These are phyloP conservation scores for Allolobophora icterica DNA, from an alignment of 2,888 invertebrate genomes.

Conservation along the genomic window DNA sequence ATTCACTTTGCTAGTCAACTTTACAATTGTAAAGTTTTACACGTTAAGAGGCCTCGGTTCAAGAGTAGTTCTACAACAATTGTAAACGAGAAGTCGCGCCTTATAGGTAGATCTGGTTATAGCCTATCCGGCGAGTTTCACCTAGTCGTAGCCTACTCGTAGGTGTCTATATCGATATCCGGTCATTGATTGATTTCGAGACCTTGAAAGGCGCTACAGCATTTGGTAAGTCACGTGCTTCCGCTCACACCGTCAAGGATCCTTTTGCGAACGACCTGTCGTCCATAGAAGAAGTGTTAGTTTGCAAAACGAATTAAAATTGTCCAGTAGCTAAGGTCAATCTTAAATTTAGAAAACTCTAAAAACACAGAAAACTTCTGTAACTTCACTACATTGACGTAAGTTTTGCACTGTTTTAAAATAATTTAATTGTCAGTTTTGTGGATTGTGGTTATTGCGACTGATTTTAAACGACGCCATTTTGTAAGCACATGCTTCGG, in stretches of 20 bases:
- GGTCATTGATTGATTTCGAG: background rate
- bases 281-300: conserved; percentile 13
- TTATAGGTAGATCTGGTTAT: no score
- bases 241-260: background rate
- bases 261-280: conserved; percentile 21
- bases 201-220: background rate
- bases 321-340: conserved; percentile 22
- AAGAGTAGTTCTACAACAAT: background rate
- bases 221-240: conserved; percentile 22
- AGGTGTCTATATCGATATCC: background rate
- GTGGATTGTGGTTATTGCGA: background rate
- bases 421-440: background rate
- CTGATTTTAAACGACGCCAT: conserved; percentile 19
- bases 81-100: background rate
- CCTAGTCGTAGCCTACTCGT: background rate
- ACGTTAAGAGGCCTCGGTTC: background rate
- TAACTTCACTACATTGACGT: background rate
- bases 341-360: background rate
- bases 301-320: conserved; percentile 22
- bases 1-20: background rate
- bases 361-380: conserved; percentile 23
- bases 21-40: background rate
- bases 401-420: background rate
- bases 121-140: background rate
- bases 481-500: conserved; percentile 25